Conservation (phyloP, 2,797 vertebrate species). For the Mareca strepera region DNA sequence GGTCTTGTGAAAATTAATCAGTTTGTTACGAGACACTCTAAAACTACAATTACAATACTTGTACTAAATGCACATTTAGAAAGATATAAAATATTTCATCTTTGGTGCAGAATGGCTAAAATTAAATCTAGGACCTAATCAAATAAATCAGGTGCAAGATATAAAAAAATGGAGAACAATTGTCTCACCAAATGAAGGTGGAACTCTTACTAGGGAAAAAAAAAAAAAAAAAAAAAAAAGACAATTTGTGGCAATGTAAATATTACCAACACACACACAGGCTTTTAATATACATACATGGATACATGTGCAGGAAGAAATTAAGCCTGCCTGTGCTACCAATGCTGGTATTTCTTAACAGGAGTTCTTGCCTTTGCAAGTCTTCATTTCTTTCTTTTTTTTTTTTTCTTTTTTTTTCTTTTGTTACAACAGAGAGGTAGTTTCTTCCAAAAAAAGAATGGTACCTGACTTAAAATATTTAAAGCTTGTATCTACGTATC, state of each 20-base stretch:
- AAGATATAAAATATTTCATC: background rate
- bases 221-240: background rate
- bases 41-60: background rate
- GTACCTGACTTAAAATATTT: background rate
- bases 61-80: background rate
- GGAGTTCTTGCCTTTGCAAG: background rate
- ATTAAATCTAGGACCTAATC: background rate
- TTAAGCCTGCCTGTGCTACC: background rate
- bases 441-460: background rate
- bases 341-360: background rate
- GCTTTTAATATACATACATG: accelerated
- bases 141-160: background rate
- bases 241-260: background rate
- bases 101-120: background rate
- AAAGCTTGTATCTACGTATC: background rate
- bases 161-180: background rate
- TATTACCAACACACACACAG: background rate
- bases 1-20: background rate
- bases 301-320: background rate
- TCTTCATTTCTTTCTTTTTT: accelerated
- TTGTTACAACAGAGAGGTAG: background rate
- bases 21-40: background rate
- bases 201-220: too few species aligned
- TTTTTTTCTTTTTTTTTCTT: background rate
- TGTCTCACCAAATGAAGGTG: background rate